These are phyloP conservation scores for Pangasius larnaudii DNA, from an alignment of 2,797 vertebrate genomes.

Conservation along the genomic window DNA sequence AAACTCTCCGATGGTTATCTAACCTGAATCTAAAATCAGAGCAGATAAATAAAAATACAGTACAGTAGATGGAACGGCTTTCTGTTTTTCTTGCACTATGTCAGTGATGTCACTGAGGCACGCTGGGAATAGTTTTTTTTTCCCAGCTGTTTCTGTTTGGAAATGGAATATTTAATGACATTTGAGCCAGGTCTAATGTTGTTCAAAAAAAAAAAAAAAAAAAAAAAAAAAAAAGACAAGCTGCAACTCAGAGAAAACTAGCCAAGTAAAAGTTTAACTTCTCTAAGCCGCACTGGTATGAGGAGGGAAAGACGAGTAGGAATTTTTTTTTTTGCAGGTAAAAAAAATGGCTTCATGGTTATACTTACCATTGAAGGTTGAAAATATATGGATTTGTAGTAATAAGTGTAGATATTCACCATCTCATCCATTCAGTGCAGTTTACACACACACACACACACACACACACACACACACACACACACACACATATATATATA, in stretches of 20 bases:
- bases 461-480: too few relatives aligned
- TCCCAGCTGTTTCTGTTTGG: neutral
- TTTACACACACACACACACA: too few relatives aligned
- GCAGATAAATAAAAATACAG: slow-evolving; percentile 59
- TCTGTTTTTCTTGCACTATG: neutral
- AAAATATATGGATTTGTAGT: neutral
- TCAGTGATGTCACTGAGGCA: neutral
- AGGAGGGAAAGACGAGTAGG: neutral
- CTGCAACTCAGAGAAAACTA: slow-evolving; percentile 2
- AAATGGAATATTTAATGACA: neutral
- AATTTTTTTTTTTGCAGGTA: neutral
- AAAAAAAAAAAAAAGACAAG: neutral
- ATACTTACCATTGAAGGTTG: neutral
- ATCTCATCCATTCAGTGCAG: neutral
- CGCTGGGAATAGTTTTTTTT: neutral
- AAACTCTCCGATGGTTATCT: slow-evolving; percentile 72
- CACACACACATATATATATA: too few relatives aligned
- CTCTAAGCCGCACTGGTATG: neutral
- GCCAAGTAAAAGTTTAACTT: slow-evolving; percentile 45
- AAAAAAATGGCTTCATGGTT: neutral
- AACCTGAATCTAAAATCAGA: slow-evolving; percentile 61
- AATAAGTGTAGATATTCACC: neutral
- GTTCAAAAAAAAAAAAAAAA: neutral
- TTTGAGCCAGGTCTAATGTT: neutral
- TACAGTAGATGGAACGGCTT: neutral